Evolutionary conservation across 1,140 invertebrate genomes (phyloP).

Genomic region (Caenorhabditis latens): DNA sequence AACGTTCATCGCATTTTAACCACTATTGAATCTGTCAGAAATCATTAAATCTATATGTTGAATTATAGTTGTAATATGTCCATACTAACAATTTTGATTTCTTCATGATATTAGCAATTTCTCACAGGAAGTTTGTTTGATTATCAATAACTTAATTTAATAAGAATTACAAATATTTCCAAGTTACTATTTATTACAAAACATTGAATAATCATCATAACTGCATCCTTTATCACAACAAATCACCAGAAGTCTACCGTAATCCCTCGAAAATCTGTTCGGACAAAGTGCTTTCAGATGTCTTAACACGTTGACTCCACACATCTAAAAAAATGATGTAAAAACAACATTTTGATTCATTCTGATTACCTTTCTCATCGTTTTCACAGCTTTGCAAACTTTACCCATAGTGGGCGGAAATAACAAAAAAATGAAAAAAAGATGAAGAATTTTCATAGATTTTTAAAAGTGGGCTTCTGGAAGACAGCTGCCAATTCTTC

Average conservation of each 20-base stretch:
- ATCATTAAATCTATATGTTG: no score
- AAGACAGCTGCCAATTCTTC: no score
- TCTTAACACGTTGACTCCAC: background rate
- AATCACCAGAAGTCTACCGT: background rate
- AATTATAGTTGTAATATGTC: no score
- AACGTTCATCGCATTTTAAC: no score
- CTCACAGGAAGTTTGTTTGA: no score
- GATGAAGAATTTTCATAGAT: background rate
- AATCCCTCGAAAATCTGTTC: background rate
- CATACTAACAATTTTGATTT: no score
- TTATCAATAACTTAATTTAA: no score
- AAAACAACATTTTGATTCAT: background rate
- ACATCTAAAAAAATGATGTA: background rate
- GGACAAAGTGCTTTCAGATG: background rate
- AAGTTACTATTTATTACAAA: background rate
- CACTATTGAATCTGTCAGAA: no score
- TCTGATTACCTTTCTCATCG: background rate
- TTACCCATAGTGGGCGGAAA: background rate
- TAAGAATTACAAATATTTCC: background rate
- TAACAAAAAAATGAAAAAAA: background rate
- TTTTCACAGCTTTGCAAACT: background rate
- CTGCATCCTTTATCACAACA: slow-evolving; percentile 9
- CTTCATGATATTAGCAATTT: no score
- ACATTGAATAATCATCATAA: background rate
- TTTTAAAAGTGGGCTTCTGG: background rate